Percentiles rank a stretch among this genome's conserved stretches.
Conservation (phyloP, 1,140 invertebrate genomes). For the Cyrtorhinus lividipennis region DNA sequence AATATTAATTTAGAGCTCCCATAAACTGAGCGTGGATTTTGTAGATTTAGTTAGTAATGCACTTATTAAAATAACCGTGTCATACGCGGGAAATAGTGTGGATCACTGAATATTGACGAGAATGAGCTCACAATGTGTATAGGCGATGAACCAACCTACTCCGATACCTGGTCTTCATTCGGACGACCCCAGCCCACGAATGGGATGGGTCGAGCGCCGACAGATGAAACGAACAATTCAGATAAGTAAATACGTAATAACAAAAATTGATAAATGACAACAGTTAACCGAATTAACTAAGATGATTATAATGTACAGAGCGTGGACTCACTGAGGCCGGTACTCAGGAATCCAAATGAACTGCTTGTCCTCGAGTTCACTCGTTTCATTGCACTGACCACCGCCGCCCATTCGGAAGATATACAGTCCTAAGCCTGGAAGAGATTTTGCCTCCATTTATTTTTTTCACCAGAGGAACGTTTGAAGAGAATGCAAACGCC, state of each 20-base stretch:
- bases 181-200: no score
- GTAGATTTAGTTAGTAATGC: no score
- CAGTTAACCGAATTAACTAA: not conserved
- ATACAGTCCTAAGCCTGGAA: not conserved
- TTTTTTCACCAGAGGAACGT: not conserved
- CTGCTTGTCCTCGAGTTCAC: not conserved
- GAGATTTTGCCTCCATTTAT: not conserved
- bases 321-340: slow-evolving; percentile 6
- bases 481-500: not conserved
- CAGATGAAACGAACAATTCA: not conserved
- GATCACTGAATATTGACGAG: not conserved
- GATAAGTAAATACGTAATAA: not conserved
- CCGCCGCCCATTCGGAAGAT: not conserved
- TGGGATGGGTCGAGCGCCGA: no score
- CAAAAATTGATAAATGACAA: not conserved
- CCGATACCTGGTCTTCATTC: no score
- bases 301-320: not conserved
- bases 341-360: not conserved
- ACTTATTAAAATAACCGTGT: no score
- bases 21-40: no score
- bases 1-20: no score
- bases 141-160: no score
- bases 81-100: not conserved
- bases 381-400: slow-evolving; percentile 6
- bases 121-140: not conserved